phyloP scores from a whole-genome alignment of 2,797 vertebrate species.

The Siniperca undulata region DNA sequence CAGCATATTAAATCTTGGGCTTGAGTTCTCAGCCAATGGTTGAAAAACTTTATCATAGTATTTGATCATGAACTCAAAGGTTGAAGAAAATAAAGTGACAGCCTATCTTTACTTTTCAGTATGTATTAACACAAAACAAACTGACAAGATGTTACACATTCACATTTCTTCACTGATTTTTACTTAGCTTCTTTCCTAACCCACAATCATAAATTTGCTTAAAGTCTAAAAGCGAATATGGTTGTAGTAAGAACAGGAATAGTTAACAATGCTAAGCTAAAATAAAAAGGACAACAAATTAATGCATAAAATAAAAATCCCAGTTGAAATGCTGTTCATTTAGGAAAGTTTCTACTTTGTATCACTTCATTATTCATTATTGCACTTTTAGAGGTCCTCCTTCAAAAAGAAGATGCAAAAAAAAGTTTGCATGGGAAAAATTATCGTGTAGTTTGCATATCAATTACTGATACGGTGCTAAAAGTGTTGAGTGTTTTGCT shows the following conservation, averaged over 20 bases:
- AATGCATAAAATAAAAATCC: constrained; percentile 20
- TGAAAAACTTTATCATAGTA: neutral
- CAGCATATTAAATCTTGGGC: neutral
- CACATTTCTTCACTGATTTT: constrained; percentile 29
- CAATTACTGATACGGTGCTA: constrained; percentile 12
- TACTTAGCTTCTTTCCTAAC: neutral
- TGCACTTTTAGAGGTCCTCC: constrained; percentile 52
- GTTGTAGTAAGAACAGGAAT: constrained; percentile 27
- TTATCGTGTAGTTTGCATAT: constrained; percentile 17
- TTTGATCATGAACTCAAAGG: constrained; percentile 2
- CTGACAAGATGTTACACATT: constrained; percentile 10
- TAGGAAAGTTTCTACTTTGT: constrained; percentile 23
- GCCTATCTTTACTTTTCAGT: constrained; percentile 2
- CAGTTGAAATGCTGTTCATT: constrained; percentile 19
- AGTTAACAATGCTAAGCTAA: neutral
- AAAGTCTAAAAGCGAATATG: constrained; percentile 11
- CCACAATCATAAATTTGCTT: neutral
- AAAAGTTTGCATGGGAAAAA: neutral
- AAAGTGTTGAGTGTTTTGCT: constrained; percentile 54
- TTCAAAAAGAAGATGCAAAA: constrained; percentile 23
- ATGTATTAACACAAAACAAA: constrained; percentile 40
- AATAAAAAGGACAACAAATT: constrained; percentile 27
- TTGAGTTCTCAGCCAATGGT: neutral
- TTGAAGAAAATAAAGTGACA: constrained; percentile 13
- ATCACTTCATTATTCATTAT: constrained; percentile 63